Base-by-base conservation (phyloP, 2,888 invertebrate species). In the Buathra laborator region DNA sequence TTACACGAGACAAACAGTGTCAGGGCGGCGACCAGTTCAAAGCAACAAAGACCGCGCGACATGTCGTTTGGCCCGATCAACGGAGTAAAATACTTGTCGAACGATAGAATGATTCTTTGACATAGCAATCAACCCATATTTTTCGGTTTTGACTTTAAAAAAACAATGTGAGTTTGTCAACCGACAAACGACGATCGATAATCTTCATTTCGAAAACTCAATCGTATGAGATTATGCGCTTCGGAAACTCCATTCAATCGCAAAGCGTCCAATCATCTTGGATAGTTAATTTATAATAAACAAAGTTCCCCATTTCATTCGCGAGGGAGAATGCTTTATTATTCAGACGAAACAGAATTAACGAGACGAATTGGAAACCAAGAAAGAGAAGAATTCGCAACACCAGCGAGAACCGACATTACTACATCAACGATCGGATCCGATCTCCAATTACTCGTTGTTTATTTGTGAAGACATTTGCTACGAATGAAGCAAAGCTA, bases 371-470 rank as follows among this genome's bases (percentile, higher is more conserved):
- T 75, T 16, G 7, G 29, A 68, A 53, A 71, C 37, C 37, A 16
- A 43, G 43, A 51, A 75, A 7, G 4, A 48, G 14, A 10, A 46
- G 10, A 48, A 46, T 37, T 44, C 32, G 48, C n/a, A n/a, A 14
- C 29, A 29, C n/a, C 10, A 48, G 16, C 56, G 6, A 56, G 19
- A 56, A 0, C 16, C 2, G 5, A 5, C 5, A 16, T 56, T 56
- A 9, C 56, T 51, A 6, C 19, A 19, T 10, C 56, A 56, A 56
- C 56, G 56, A 19, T 56, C 7, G 19, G 16, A 56, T 37, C 53
- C 19, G 43, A 71, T 56, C 71, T 19, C 56, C 43, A 71, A 71
- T 71, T 71, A 71, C 19, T 71, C 19, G 19, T 70, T 71, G 9
- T 48, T 48, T 37, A 37, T 37, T 37, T 7, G 46, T 12, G 46